Base-by-base conservation (phyloP, 2,797 vertebrate genomes). In the Sebastes nivosus region DNA sequence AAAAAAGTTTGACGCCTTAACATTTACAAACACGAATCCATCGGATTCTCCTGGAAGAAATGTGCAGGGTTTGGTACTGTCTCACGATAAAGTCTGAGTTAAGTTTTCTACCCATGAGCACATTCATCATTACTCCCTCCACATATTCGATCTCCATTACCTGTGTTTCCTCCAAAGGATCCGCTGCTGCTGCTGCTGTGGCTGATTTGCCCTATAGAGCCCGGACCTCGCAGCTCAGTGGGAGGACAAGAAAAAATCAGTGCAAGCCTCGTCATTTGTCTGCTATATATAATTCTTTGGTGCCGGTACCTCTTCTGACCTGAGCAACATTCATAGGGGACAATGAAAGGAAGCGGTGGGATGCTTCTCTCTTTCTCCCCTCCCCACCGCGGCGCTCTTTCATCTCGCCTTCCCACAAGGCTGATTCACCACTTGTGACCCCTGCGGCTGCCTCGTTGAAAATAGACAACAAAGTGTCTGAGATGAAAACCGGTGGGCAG, bases 401-500 rank as follows among this genome's bases (percentile, higher is more conserved):
- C 89, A 94, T 94, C 91, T 89, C 86, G 88, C 59, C 91, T 88
- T 93, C 92, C 94, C 92, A 94, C 92, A 86, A 88, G 87, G 84
- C 90, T 94, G 92, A 94, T 89, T 94, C 94, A 94, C 89, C 89
- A 46, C 88, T 79, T 67, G 87, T 91, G 92, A 95, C 92, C 92
- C 80, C 91, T 85, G 89, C 24, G 75, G 84, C 88, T 71, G 72
- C 87, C 85, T 88, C 25, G 84, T 90, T 84, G 82, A 77, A 93
- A 94, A 94, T 93, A 95, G 90, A 94, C 94, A 93, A 92, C 92
- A 93, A 90, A 94, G 90, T 87, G 92, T 90, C 89, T 89, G 90
- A 88, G 89, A 89, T 92, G 88, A 93, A 88, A 93, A 91, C 81
- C 72, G 58, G 86, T 87, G 88, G 90, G 84, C 87, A 87, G 87